These are phyloP conservation scores for Amniataba percoides DNA, from an alignment of 2,797 vertebrate species.

Conservation along the genomic window DNA sequence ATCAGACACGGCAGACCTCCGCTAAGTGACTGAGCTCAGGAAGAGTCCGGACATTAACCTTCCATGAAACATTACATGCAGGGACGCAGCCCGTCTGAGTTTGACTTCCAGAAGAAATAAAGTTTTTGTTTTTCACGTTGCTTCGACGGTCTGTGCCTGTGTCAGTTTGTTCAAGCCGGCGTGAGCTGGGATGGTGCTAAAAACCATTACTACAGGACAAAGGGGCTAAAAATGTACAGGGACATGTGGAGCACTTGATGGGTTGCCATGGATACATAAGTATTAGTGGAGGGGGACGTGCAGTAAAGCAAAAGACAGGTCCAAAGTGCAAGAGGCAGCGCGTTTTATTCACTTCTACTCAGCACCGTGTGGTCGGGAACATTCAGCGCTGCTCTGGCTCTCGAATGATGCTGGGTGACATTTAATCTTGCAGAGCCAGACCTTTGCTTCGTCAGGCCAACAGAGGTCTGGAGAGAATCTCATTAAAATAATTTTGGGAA, in stretches of 20 bases:
- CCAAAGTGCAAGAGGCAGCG: conserved; percentile 22
- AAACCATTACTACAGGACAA: conserved; percentile 10
- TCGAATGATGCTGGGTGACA: conserved; percentile 4
- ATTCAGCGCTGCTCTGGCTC: conserved; percentile 14
- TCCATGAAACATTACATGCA: conserved; percentile 47
- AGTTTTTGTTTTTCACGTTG: conserved; percentile 25
- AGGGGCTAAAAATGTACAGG: conserved; percentile 29
- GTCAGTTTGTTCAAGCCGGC: conserved; percentile 22
- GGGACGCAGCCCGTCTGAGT: conserved; percentile 11
- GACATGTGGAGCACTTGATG: not conserved
- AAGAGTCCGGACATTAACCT: conserved; percentile 63
- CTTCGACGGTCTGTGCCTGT: conserved; percentile 11
- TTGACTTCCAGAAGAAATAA: conserved; percentile 58
- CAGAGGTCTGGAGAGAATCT: conserved; percentile 3
- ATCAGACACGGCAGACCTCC: conserved; percentile 55
- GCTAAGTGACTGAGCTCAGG: conserved; percentile 59
- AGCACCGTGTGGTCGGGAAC: conserved; percentile 14
- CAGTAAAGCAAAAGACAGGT: conserved; percentile 15
- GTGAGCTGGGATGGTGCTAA: not conserved
- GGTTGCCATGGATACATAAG: conserved; percentile 49
- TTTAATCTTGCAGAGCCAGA: not conserved
- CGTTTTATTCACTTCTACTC: conserved; percentile 17
- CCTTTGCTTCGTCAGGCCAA: not conserved
- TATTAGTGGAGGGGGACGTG: conserved; percentile 6
- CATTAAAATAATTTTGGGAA: not conserved